Evolutionary conservation across 2,888 invertebrate genomes (phyloP).

Genomic region (Prosapia bicincta): DNA sequence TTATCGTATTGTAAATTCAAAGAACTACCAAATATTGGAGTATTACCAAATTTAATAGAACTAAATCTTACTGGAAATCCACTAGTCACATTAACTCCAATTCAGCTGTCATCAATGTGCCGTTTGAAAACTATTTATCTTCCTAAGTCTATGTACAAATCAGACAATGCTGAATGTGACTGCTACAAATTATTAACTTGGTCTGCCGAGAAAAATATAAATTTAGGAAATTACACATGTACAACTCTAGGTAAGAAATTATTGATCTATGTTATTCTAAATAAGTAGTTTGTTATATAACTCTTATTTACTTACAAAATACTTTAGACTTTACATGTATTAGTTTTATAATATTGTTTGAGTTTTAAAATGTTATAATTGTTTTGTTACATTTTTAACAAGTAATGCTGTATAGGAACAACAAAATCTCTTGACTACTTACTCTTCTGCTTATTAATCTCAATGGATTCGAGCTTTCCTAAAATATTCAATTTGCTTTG

Average conservation of each 20-base stretch:
- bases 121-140: conserved; percentile 57
- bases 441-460: no score
- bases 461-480: no score
- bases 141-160: conserved; percentile 39
- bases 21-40: conserved; percentile 58
- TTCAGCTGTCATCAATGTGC: conserved; percentile 60
- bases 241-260: conserved; percentile 31
- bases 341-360: no score
- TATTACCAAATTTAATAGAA: conserved; percentile 51
- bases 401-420: no score
- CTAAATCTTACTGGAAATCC: conserved; percentile 63
- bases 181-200: conserved; percentile 30
- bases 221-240: conserved; percentile 34
- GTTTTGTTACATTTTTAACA: no score
- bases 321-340: no score
- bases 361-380: no score
- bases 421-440: no score
- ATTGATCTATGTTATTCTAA: no score
- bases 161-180: conserved; percentile 28
- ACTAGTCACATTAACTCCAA: conserved; percentile 49
- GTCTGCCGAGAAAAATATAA: conserved; percentile 31
- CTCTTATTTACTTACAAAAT: no score
- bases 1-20: conserved; percentile 58
- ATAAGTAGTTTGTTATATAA: no score
- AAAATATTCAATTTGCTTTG: no score